Conservation (phyloP, 2,888 invertebrate genomes). For the Dorcus parallelipipedus region DNA sequence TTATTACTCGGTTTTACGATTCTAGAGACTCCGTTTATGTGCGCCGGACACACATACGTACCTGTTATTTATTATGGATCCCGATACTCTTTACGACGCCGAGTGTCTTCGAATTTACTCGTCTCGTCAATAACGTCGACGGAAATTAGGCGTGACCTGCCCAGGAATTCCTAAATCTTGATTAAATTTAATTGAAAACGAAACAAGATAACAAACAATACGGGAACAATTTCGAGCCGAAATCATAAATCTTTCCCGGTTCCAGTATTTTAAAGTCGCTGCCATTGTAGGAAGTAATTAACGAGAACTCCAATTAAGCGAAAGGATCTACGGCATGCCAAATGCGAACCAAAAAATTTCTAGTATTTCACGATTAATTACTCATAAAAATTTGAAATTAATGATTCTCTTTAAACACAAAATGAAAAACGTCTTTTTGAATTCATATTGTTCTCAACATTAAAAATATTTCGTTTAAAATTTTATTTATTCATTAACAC, state of each 20-base stretch:
- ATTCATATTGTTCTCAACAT: too few species aligned
- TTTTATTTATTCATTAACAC: too few species aligned
- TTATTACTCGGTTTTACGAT: neutral
- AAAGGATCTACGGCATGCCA: slow-evolving; percentile 19
- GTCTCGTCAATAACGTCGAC: too few species aligned
- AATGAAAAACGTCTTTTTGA: too few species aligned
- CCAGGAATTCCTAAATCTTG: neutral
- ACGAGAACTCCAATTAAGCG: slow-evolving; percentile 24
- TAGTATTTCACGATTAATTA: too few species aligned
- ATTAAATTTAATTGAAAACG: neutral
- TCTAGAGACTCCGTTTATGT: neutral
- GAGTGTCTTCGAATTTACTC: too few species aligned
- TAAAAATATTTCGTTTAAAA: too few species aligned
- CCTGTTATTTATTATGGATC: slow-evolving; percentile 1
- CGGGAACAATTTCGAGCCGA: neutral
- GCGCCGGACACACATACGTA: neutral
- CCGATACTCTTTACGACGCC: too few species aligned
- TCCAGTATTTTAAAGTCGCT: slow-evolving; percentile 20
- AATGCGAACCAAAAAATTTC: neutral
- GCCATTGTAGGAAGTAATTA: slow-evolving; percentile 23
- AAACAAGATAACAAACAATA: neutral
- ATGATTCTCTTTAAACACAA: too few species aligned
- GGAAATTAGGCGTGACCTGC: neutral
- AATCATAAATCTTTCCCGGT: slow-evolving; percentile 9
- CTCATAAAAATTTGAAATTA: too few species aligned